Percentiles rank a stretch among this genome's conserved stretches.
Conservation (phyloP, 2,888 invertebrate species). For the Gonocerus acuteangulatus region DNA sequence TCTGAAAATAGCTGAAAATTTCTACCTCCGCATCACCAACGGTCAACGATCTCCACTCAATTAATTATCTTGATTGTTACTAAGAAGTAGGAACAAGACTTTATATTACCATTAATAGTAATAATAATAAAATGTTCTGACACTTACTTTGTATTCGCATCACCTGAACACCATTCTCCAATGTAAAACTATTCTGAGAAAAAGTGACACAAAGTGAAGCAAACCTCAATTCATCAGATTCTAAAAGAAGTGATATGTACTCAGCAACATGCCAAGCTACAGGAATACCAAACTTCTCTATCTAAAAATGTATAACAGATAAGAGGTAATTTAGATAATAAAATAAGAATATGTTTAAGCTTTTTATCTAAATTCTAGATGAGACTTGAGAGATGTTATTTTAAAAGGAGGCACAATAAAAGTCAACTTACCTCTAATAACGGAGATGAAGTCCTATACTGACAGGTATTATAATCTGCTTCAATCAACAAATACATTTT, state of each 20-base stretch:
- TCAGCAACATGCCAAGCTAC: conserved; percentile 72
- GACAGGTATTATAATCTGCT: conserved; percentile 39
- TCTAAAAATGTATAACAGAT: conserved; percentile 46
- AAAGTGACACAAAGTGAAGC: conserved; percentile 64
- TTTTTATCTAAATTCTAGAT: not conserved
- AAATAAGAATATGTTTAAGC: not conserved
- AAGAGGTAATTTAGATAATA: not conserved
- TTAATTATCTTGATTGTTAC: too few relatives aligned
- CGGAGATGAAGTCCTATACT: conserved; percentile 21
- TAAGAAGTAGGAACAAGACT: too few relatives aligned
- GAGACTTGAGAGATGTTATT: not conserved
- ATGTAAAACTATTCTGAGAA: conserved; percentile 61
- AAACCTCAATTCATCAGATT: conserved; percentile 67
- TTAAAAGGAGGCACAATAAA: too few relatives aligned
- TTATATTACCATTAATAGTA: too few relatives aligned
- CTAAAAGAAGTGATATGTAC: conserved; percentile 64
- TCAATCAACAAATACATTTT: conserved; percentile 44
- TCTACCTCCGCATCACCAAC: too few relatives aligned
- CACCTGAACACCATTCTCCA: conserved; percentile 68
- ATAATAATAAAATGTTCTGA: too few relatives aligned
- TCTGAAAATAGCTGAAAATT: too few relatives aligned
- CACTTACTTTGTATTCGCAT: conserved; percentile 68
- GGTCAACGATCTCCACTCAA: too few relatives aligned
- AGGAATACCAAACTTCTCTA: conserved; percentile 70
- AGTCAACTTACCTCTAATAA: conserved; percentile 29